These are phyloP conservation scores for Aphelenchoides bicaudatus DNA, from an alignment of 2,888 invertebrate species.

Conservation along the genomic window DNA sequence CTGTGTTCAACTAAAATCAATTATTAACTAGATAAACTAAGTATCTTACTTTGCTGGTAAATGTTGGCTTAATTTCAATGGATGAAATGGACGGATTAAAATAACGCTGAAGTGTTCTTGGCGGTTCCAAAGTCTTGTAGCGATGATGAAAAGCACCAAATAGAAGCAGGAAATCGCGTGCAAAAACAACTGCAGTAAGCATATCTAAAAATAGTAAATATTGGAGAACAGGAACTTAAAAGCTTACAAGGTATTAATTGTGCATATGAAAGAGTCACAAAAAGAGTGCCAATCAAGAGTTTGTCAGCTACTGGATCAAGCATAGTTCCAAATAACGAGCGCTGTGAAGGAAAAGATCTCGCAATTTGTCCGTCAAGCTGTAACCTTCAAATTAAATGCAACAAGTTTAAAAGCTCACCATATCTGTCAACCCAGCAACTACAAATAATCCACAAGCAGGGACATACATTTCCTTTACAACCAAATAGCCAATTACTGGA, in stretches of 20 bases:
- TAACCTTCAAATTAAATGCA: constrained; percentile 21
- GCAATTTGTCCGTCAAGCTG: constrained; percentile 86
- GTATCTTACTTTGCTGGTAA: constrained; percentile 79
- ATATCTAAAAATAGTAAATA: constrained; percentile 59
- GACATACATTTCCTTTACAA: constrained; percentile 75
- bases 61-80: constrained; percentile 74
- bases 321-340: constrained; percentile 87
- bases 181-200: constrained; percentile 75
- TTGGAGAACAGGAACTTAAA: not conserved
- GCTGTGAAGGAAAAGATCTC: constrained; percentile 81
- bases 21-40: not conserved
- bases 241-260: constrained; percentile 74
- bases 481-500: constrained; percentile 83
- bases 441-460: constrained; percentile 77
- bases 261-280: constrained; percentile 79
- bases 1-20: constrained; percentile 71
- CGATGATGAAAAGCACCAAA: constrained; percentile 82
- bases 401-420: constrained; percentile 67
- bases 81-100: constrained; percentile 57
- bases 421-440: constrained; percentile 83
- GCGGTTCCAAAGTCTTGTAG: constrained; percentile 65
- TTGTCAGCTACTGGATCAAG: constrained; percentile 96
- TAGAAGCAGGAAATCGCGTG: constrained; percentile 78
- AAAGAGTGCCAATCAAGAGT: constrained; percentile 81
- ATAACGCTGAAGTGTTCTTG: constrained; percentile 42